Evolutionary conservation across 2,888 invertebrate species (phyloP).

Genomic region (Amphipoea lucens): DNA sequence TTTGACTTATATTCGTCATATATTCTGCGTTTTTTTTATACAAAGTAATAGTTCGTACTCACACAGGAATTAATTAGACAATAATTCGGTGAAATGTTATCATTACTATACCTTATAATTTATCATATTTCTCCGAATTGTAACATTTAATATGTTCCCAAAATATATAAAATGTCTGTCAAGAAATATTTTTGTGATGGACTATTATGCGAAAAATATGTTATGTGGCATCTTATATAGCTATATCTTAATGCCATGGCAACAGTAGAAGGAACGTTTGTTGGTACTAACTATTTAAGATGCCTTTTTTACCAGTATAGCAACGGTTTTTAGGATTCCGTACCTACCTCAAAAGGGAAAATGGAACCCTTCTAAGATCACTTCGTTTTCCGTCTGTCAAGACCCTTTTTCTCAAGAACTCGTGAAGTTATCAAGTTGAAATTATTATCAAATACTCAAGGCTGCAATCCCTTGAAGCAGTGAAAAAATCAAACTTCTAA

Average conservation of each 20-base stretch:
- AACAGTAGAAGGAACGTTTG: not conserved
- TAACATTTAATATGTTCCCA: not conserved
- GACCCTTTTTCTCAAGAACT: no score
- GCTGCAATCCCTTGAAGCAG: no score
- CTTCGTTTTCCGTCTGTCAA: no score
- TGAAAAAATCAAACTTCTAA: no score
- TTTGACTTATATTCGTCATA: not conserved
- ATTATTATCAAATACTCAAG: no score
- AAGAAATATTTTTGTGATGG: not conserved
- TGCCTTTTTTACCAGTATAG: no score
- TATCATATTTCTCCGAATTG: no score
- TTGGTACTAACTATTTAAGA: not conserved
- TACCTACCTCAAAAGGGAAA: no score
- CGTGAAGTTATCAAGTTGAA: no score
- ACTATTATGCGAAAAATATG: not conserved
- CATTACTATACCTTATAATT: no score
- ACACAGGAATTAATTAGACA: not conserved
- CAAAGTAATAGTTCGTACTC: not conserved
- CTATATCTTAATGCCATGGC: not conserved
- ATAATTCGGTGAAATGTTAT: not conserved
- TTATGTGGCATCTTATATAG: not conserved
- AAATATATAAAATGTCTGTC: not conserved
- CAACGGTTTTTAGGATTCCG: not conserved
- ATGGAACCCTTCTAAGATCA: no score
- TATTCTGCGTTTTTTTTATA: not conserved